Conservation (phyloP, 2,888 invertebrate species). For the Trypoxylon attenuatum region DNA sequence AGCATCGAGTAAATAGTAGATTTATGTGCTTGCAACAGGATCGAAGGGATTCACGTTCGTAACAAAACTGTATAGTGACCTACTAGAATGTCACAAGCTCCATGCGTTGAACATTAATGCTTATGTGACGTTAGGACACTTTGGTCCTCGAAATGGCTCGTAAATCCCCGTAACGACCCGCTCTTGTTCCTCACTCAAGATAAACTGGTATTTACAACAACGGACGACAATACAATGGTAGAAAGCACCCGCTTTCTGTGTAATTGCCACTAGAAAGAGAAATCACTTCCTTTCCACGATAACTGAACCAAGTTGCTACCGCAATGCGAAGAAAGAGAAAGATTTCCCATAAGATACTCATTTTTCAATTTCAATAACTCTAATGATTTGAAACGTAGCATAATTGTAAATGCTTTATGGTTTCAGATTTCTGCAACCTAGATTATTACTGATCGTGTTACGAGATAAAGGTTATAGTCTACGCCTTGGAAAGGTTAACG, state of each 20-base stretch:
- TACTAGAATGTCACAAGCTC: conserved; percentile 35
- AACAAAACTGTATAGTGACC: conserved; percentile 43
- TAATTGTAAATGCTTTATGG: too few relatives aligned
- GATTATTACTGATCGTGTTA: conserved; percentile 37
- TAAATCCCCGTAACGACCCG: conserved; percentile 61
- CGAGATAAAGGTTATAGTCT: conserved; percentile 35
- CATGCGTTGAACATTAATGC: conserved; percentile 54
- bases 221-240: too few relatives aligned
- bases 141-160: conserved; percentile 52
- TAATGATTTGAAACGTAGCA: too few relatives aligned
- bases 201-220: conserved; percentile 54
- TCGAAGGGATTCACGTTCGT: too few relatives aligned
- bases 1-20: too few relatives aligned
- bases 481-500: conserved; percentile 42
- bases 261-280: conserved; percentile 18
- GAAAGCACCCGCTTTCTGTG: conserved; percentile 27
- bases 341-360: too few relatives aligned
- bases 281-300: conserved; percentile 19
- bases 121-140: conserved; percentile 56
- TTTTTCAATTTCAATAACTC: too few relatives aligned
- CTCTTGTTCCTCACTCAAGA: conserved; percentile 39
- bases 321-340: too few relatives aligned
- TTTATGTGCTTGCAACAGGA: conserved; percentile 1
- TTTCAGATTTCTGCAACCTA: conserved; percentile 9
- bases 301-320: conserved; percentile 3